Conservation (phyloP, 30 jellyfish, hydroid and myxozoan species). For the Nemopilema nomurai region DNA sequence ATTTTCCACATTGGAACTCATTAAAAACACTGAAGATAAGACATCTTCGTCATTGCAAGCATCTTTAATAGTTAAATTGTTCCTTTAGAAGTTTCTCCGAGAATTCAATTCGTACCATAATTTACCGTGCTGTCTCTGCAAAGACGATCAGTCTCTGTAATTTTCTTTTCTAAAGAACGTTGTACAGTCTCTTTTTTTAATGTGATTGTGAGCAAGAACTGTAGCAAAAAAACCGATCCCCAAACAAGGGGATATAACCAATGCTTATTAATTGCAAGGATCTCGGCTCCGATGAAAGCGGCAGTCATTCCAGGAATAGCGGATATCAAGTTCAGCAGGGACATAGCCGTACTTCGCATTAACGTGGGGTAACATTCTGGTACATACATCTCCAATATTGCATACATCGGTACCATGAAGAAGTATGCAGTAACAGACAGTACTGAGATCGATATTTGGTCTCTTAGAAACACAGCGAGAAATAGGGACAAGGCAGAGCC, state of each 20-base stretch:
- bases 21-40: not conserved
- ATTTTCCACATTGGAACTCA: too few relatives aligned
- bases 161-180: not conserved
- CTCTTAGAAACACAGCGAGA: constrained; percentile 8
- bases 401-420: constrained; percentile 66
- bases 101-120: not conserved
- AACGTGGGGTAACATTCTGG: constrained; percentile 70
- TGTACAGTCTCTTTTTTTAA: constrained; percentile 42
- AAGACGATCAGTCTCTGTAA: too few relatives aligned
- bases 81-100: too few relatives aligned
- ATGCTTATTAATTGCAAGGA: constrained; percentile 26
- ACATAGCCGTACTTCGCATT: constrained; percentile 61
- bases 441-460: constrained; percentile 24
- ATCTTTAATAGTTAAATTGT: not conserved
- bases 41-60: not conserved
- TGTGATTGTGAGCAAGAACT: constrained; percentile 35
- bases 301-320: constrained; percentile 68
- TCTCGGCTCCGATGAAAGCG: constrained; percentile 58
- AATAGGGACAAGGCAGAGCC: constrained; percentile 34
- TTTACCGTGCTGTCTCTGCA: too few relatives aligned
- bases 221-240: constrained; percentile 50
- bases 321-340: constrained; percentile 29
- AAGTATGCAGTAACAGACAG: constrained; percentile 57
- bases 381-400: constrained; percentile 54
- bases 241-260: constrained; percentile 71